Conservation (phyloP, 37 sponge, comb jelly and placozoan species). For the Agelas oroides region DNA sequence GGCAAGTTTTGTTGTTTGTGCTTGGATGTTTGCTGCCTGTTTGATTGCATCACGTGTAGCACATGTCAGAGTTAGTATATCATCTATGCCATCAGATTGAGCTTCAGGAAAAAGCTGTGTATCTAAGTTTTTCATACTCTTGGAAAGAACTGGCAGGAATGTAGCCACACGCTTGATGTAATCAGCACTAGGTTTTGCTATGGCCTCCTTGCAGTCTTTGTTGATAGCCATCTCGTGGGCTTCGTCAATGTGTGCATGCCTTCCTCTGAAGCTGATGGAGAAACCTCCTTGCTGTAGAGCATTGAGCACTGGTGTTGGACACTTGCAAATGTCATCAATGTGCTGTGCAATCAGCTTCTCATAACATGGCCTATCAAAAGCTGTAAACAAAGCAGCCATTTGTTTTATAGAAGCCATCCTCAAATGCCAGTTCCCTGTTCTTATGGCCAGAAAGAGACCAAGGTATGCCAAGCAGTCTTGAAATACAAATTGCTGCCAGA, state of each 20-base stretch:
- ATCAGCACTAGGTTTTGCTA: conserved; percentile 1
- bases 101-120: conserved; percentile 9
- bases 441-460: conserved; percentile 20
- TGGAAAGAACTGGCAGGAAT: background rate
- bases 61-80: background rate
- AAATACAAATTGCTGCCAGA: conserved; percentile 35
- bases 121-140: background rate
- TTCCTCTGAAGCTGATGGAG: background rate
- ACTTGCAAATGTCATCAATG: background rate
- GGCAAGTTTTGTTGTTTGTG: no score
- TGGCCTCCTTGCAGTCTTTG: conserved; percentile 2
- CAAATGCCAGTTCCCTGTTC: conserved; percentile 24
- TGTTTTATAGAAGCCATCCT: conserved; percentile 23
- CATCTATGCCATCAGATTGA: no score
- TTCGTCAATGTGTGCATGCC: conserved; percentile 7
- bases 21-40: no score
- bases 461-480: conserved; percentile 20
- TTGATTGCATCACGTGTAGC: background rate
- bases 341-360: conserved; percentile 9
- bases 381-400: conserved; percentile 26
- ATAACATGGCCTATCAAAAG: conserved; percentile 26
- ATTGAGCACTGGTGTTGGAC: background rate
- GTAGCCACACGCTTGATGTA: conserved; percentile 15
- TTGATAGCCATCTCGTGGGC: no score
- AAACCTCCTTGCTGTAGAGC: conserved; percentile 13